phyloP scores from a whole-genome alignment of 2,888 invertebrate species.

The Nudaria mundana region DNA sequence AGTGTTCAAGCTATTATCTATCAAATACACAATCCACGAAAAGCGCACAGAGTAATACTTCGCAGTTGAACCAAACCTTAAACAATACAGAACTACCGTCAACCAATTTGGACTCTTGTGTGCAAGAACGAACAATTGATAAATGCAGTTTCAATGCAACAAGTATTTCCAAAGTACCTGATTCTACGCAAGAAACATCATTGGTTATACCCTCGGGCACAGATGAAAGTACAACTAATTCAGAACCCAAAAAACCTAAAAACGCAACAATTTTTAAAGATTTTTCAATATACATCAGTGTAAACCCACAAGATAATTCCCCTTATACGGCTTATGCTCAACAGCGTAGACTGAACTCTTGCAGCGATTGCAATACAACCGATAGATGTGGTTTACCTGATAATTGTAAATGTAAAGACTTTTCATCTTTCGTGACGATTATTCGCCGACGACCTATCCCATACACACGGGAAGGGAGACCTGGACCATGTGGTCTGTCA shows the following conservation, averaged over 20 bases:
- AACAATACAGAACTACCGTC: background rate
- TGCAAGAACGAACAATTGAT: background rate
- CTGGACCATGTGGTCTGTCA: background rate
- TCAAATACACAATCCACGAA: background rate
- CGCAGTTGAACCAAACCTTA: background rate
- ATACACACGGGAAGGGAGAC: slow-evolving; percentile 2
- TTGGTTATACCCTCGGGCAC: no score
- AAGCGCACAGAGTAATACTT: background rate
- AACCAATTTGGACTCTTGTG: background rate
- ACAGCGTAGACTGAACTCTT: background rate
- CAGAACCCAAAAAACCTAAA: background rate
- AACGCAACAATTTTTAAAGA: background rate
- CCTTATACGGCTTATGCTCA: background rate
- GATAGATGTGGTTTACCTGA: background rate
- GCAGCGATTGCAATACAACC: background rate
- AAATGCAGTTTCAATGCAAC: background rate
- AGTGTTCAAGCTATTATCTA: background rate
- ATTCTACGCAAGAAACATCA: no score
- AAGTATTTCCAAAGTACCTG: background rate
- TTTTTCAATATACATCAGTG: slow-evolving; percentile 1
- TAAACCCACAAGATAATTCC: background rate
- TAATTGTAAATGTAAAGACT: background rate
- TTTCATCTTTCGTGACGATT: background rate
- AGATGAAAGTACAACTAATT: background rate
- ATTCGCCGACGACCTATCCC: background rate